Evolutionary conservation across 2,888 invertebrate species (phyloP).

Genomic region (Lasius platythorax): DNA sequence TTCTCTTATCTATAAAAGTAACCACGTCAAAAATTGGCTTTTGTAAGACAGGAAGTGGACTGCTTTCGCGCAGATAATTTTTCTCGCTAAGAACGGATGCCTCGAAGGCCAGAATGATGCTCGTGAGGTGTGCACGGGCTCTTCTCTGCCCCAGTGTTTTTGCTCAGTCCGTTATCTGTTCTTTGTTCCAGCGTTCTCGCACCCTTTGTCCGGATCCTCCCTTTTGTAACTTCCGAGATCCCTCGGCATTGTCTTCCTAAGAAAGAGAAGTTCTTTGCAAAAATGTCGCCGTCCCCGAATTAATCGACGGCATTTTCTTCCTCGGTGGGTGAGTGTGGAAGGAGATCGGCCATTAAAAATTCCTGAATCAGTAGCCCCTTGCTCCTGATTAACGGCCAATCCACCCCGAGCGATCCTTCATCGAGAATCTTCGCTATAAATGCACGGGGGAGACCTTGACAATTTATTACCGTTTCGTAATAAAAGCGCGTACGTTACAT

Average conservation of each 20-base stretch:
- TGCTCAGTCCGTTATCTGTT: slow-evolving; percentile 82
- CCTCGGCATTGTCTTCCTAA: slow-evolving; percentile 71
- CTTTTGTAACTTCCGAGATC: slow-evolving; percentile 76
- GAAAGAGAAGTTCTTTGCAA: slow-evolving; percentile 69
- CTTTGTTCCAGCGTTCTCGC: slow-evolving; percentile 82
- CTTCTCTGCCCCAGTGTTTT: slow-evolving; percentile 76
- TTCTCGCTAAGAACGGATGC: slow-evolving; percentile 63
- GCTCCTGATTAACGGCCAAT: slow-evolving; percentile 78
- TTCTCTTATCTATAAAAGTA: neutral
- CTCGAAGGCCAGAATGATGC: slow-evolving; percentile 48
- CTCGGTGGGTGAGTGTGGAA: slow-evolving; percentile 43
- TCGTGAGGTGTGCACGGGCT: slow-evolving; percentile 45
- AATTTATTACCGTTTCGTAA: slow-evolving; percentile 65
- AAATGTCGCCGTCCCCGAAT: slow-evolving; percentile 75
- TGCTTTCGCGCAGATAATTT: slow-evolving; percentile 67
- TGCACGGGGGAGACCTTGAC: slow-evolving; percentile 53
- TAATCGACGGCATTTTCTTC: slow-evolving; percentile 75
- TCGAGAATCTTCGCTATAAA: slow-evolving; percentile 43
- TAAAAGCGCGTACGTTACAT: slow-evolving; percentile 52
- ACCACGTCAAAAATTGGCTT: neutral
- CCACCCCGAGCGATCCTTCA: slow-evolving; percentile 64
- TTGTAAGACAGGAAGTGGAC: slow-evolving; percentile 35
- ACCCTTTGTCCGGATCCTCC: slow-evolving; percentile 79
- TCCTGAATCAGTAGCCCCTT: slow-evolving; percentile 75
- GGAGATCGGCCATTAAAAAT: slow-evolving; percentile 79